phyloP scores from a whole-genome alignment of 2,888 invertebrate genomes.

The Mechanitis mazaeus region DNA sequence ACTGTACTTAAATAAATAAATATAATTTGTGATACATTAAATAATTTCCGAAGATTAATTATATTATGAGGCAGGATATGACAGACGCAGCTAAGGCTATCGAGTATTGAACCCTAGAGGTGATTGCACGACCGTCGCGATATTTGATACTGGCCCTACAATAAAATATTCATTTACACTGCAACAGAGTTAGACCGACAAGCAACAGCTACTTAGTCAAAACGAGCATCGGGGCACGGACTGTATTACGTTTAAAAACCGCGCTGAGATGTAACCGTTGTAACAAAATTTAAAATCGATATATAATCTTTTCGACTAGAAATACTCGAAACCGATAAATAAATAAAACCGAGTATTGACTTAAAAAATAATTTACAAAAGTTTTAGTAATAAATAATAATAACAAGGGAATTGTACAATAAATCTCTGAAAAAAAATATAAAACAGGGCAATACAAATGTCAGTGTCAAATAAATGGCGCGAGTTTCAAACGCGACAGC shows the following conservation, averaged over 20 bases:
- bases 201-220: constrained; percentile 35
- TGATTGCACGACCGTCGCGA: constrained; percentile 20
- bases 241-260: constrained; percentile 17
- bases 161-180: constrained; percentile 16
- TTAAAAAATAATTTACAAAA: constrained; percentile 3
- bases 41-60: constrained; percentile 52
- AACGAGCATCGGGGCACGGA: constrained; percentile 36
- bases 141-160: constrained; percentile 17
- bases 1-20: constrained; percentile 50
- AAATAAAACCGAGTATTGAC: constrained; percentile 9
- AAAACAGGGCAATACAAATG: constrained; percentile 16
- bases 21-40: constrained; percentile 54
- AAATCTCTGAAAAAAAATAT: constrained; percentile 10
- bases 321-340: constrained; percentile 19
- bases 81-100: constrained; percentile 34
- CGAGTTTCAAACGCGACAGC: constrained; percentile 27
- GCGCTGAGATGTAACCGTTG: constrained; percentile 20
- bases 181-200: constrained; percentile 17
- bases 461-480: constrained; percentile 23
- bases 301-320: constrained; percentile 22
- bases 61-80: constrained; percentile 45
- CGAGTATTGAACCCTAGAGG: constrained; percentile 19
- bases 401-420: constrained; percentile 6
- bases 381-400: constrained; percentile 6
- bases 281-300: constrained; percentile 13